Conservation (phyloP, 2,888 invertebrate genomes). For the Gymnocheta viridis region DNA sequence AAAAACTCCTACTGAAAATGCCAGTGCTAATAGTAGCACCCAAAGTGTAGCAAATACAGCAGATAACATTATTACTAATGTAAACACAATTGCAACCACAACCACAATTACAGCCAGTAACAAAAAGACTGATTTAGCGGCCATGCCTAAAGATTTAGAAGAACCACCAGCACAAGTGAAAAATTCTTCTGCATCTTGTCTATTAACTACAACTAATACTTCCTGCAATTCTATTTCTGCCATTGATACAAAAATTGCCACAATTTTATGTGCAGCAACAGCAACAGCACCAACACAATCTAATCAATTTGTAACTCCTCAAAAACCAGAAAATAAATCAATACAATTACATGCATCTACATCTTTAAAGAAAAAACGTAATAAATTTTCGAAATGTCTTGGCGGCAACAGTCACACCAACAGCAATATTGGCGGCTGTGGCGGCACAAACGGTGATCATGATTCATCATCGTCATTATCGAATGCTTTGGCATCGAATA, state of each 20-base stretch:
- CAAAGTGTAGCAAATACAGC: neutral
- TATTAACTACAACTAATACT: constrained; percentile 40
- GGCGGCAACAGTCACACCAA: constrained; percentile 19
- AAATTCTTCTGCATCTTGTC: constrained; percentile 68
- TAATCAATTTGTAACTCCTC: constrained; percentile 68
- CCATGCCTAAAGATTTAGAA: constrained; percentile 73
- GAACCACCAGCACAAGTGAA: constrained; percentile 48
- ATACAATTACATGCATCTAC: constrained; percentile 64
- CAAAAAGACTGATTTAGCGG: constrained; percentile 80
- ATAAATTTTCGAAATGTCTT: constrained; percentile 66
- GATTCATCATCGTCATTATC: constrained; percentile 63
- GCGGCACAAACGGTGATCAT: constrained; percentile 27
- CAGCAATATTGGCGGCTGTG: constrained; percentile 6
- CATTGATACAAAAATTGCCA: constrained; percentile 29
- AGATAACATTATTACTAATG: constrained; percentile 2
- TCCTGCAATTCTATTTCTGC: constrained; percentile 32
- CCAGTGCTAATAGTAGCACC: neutral
- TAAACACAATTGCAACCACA: constrained; percentile 40
- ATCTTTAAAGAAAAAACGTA: constrained; percentile 75
- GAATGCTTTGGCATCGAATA: constrained; percentile 72
- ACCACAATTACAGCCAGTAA: constrained; percentile 70
- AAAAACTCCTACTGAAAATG: constrained; percentile 29
- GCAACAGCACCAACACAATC: constrained; percentile 21
- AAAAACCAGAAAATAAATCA: constrained; percentile 65
- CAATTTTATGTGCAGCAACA: constrained; percentile 13